A percentile compares a stretch with the other conserved stretches of the same genome.
Conservation (phyloP, 2,113 vertebrate species). For the Apeltes quadracus region DNA sequence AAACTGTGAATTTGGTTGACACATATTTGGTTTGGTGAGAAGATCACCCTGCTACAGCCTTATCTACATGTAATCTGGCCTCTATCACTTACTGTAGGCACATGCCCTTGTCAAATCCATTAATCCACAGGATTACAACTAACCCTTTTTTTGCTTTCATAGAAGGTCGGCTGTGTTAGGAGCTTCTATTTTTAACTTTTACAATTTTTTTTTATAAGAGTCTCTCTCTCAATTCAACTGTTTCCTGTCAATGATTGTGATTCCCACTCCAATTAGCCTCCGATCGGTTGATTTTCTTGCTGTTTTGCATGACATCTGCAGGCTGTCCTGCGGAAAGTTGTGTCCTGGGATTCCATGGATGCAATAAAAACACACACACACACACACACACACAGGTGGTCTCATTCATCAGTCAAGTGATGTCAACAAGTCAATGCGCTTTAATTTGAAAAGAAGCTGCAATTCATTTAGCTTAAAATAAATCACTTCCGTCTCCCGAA, state of each 20-base stretch:
- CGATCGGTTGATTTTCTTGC: conserved; percentile 2
- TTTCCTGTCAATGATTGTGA: no score
- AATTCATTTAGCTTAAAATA: conserved; percentile 19
- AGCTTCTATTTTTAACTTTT: conserved; percentile 64
- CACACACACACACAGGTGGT: neutral
- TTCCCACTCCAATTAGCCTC: neutral
- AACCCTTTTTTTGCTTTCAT: conserved; percentile 74
- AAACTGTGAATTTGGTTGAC: conserved; percentile 33
- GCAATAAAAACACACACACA: neutral
- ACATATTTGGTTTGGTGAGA: conserved; percentile 44
- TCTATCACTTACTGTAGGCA: conserved; percentile 69
- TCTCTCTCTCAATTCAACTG: no score
- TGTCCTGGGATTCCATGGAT: conserved; percentile 16
- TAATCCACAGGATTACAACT: conserved; percentile 76
- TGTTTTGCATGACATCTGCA: neutral
- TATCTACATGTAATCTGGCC: conserved; percentile 73
- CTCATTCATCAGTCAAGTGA: conserved; percentile 9
- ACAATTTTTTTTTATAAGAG: no score
- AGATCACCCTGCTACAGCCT: conserved; percentile 52
- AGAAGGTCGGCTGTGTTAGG: conserved; percentile 56
- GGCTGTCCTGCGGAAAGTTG: conserved; percentile 5
- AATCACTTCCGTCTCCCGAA: conserved; percentile 8
- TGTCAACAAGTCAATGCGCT: conserved; percentile 1
- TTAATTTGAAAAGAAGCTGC: conserved; percentile 10
- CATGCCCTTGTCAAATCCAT: conserved; percentile 72